Evolutionary conservation across 2,797 vertebrate genomes (phyloP), one percentile per base, ranked within the genome.

Genomic region (Cuniculus paca): DNA sequence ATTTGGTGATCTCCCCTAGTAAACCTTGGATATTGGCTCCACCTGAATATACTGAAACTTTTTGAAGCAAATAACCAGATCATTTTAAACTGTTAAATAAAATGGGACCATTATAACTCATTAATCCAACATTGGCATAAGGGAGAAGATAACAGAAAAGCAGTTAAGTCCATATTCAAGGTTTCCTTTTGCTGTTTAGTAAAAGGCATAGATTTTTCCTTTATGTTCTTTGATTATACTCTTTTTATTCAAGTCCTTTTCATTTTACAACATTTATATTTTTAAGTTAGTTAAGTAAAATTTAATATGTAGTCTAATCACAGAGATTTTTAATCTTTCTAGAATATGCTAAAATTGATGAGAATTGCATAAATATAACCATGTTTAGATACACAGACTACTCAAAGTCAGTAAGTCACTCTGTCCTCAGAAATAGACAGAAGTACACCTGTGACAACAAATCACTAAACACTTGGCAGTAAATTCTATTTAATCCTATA

Each of bases 201-300:
- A 68, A 90, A 72, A 81, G 39, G 28, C 26, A 63, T 63, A 88
- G 24, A 24, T 52, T 74, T 89, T 52, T 22, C 4, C 54, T 68
- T 63, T 34, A 70, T 54, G 0, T 0, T 65, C 14, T 88, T 78
- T 74, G 45, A 70, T 84, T 85, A 63, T 60, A 45, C 8, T 20
- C 19, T 39, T 79, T 94, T 85, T 16, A 6, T 28, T 68, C 36
- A 58, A 63, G 22, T 88, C 2, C 4, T 19, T 94, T 88, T 78
- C 11, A 82, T 61, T 90, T 86, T 31, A 50, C 13, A 88, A 19
- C 6, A 61, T 72, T 75, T 70, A 63, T 61, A 36, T 52, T 70
- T 78, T 84, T 36, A 31, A 58, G 20, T 83, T 90, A 84, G 36
- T 68, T 70, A 72, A 93, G 17, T 78, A 87, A 83, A 90, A n/a